phyloP scores from a whole-genome alignment of 2,797 vertebrate genomes.

The Myoxocephalus aenaeus region DNA sequence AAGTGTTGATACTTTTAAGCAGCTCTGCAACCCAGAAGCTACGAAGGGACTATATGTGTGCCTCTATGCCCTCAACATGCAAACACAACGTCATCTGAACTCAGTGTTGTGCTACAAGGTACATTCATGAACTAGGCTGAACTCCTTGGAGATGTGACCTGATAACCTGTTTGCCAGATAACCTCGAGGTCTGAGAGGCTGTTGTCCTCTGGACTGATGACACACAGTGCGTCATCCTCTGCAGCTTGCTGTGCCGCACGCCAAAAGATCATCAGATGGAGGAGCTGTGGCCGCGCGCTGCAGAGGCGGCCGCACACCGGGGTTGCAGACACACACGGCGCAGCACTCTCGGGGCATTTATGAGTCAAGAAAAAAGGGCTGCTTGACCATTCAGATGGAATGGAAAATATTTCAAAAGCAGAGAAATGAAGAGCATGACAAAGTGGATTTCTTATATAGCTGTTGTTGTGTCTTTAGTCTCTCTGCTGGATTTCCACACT shows the following conservation, averaged over 20 bases:
- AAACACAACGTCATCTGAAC: constrained; percentile 17
- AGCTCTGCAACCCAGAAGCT: constrained; percentile 8
- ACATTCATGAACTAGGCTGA: constrained; percentile 32
- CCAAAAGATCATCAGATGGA: constrained; percentile 69
- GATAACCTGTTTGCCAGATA: constrained; percentile 47
- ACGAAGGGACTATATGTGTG: constrained; percentile 4
- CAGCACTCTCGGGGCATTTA: constrained; percentile 33
- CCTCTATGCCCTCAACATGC: constrained; percentile 19
- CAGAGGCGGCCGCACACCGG: constrained; percentile 32
- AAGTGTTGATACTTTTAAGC: constrained; percentile 13
- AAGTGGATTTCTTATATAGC: constrained; percentile 52
- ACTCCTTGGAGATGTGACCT: constrained; percentile 64
- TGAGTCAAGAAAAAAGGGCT: constrained; percentile 24
- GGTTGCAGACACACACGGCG: constrained; percentile 12
- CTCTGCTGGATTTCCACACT: constrained; percentile 46
- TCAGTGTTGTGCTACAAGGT: constrained; percentile 24
- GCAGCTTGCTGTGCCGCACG: constrained; percentile 31
- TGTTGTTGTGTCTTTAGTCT: constrained; percentile 55
- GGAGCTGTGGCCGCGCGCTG: constrained; percentile 37
- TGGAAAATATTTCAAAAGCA: constrained; percentile 40
- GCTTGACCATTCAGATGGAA: constrained; percentile 47
- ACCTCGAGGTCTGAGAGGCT: constrained; percentile 55
- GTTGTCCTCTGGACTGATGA: constrained; percentile 62
- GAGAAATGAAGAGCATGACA: constrained; percentile 45
- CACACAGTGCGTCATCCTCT: constrained; percentile 38